Percentiles rank a stretch among this genome's conserved stretches.
Conservation (phyloP, 92 coral and sea anemone genomes). For the Zoanthus sociatus region DNA sequence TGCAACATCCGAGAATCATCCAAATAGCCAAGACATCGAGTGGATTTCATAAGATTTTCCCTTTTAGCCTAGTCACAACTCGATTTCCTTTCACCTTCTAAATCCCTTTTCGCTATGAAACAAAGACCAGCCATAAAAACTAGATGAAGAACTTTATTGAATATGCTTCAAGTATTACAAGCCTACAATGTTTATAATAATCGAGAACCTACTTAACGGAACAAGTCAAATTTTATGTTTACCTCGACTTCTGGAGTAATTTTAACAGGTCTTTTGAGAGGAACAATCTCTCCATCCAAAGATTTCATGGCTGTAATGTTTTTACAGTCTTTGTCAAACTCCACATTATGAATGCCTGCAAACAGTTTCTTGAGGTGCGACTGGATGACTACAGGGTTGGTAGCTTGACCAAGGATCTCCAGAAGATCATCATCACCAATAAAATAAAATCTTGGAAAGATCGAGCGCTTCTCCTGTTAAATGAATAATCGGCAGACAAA, state of each 20-base stretch:
- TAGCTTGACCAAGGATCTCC: conserved; percentile 97
- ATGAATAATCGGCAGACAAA: background rate
- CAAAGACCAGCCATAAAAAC: background rate
- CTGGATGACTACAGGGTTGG: conserved; percentile 95
- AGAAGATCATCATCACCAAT: conserved; percentile 94
- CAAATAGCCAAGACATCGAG: background rate
- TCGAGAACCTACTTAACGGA: no score
- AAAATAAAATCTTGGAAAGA: conserved; percentile 97
- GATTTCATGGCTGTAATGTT: conserved; percentile 95
- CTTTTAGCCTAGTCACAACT: background rate
- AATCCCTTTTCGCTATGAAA: background rate
- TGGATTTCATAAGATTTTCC: background rate
- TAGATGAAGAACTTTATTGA: background rate
- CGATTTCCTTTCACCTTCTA: background rate
- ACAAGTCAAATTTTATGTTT: background rate
- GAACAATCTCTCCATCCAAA: conserved; percentile 91
- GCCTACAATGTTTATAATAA: no score
- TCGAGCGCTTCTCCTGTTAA: conserved; percentile 89
- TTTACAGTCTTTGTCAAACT: conserved; percentile 94
- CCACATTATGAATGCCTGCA: conserved; percentile 96
- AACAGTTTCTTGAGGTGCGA: conserved; percentile 96
- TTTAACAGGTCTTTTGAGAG: conserved; percentile 85
- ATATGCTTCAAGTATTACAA: background rate
- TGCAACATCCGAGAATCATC: no score
- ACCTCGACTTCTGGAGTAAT: conserved; percentile 99